Conservation (phyloP, 2,888 invertebrate species). For the Calliopum simillimum region DNA sequence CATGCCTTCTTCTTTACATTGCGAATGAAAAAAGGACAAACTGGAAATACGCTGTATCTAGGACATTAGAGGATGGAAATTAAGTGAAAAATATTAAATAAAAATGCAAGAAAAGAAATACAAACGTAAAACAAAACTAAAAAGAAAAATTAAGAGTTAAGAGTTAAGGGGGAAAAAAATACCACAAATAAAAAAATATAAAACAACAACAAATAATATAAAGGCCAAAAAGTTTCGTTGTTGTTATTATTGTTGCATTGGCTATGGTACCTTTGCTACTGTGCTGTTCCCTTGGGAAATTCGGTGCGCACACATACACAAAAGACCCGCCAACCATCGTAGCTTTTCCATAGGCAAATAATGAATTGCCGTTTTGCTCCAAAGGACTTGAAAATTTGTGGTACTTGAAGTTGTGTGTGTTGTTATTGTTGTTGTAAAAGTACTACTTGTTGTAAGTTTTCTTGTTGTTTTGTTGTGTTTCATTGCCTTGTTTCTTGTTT, state of each 20-base stretch:
- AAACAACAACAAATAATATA: conserved; percentile 33
- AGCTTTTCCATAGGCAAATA: not conserved
- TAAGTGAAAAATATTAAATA: not conserved
- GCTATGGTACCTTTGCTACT: not conserved
- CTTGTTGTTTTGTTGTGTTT: conserved; percentile 7
- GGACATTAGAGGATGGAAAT: too few relatives aligned
- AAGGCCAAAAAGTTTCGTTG: conserved; percentile 35
- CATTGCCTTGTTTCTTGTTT: not conserved
- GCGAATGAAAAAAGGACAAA: too few relatives aligned
- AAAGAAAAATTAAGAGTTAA: not conserved
- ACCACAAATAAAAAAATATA: conserved; percentile 29
- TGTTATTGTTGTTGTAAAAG: not conserved
- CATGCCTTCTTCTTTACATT: too few relatives aligned
- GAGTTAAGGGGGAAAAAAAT: conserved; percentile 10
- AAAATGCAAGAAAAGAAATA: not conserved
- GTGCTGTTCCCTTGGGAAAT: conserved; percentile 13
- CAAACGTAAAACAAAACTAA: too few relatives aligned
- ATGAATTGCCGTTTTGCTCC: conserved; percentile 38
- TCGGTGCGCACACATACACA: conserved; percentile 15
- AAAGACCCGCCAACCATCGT: not conserved
- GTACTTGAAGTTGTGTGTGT: not conserved
- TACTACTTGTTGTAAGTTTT: not conserved
- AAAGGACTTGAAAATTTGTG: conserved; percentile 15
- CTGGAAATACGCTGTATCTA: too few relatives aligned
- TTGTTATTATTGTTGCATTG: not conserved